A percentile compares a stretch with the other conserved stretches of the same genome.
These are phyloP conservation scores for Phocoena sinus DNA, from an alignment of 2,113 vertebrate species.

Conservation along the genomic window DNA sequence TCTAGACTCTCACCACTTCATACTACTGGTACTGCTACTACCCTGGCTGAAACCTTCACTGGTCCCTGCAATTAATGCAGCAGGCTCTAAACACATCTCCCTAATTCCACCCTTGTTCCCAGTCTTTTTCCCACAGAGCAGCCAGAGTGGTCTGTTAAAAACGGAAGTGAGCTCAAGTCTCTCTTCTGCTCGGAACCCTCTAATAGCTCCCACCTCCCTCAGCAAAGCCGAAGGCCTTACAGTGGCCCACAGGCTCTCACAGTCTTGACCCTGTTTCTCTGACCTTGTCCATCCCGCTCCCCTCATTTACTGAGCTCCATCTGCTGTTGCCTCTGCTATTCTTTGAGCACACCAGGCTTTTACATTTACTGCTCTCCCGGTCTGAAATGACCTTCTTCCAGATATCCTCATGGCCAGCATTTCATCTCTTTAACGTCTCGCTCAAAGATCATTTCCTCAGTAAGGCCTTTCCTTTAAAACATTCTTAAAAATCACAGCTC, in stretches of 20 bases:
- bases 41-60: background rate
- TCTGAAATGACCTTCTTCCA: background rate
- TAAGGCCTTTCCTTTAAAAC: background rate
- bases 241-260: background rate
- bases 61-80: background rate
- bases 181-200: background rate
- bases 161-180: background rate
- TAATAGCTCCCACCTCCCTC: background rate
- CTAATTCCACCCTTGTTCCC: background rate
- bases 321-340: background rate
- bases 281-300: too few species aligned
- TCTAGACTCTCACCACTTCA: background rate
- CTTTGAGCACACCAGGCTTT: background rate
- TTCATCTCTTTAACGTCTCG: background rate
- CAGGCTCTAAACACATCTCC: background rate
- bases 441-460: background rate
- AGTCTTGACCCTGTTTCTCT: accelerated
- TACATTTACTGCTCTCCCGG: background rate
- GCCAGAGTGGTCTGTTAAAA: background rate
- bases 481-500: background rate
- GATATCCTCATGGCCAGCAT: background rate
- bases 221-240: background rate
- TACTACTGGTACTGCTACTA: background rate
- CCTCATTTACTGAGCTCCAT: background rate
- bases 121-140: background rate